Base-by-base conservation (phyloP, 2,888 invertebrate species). In the Myopa tessellatipennis region DNA sequence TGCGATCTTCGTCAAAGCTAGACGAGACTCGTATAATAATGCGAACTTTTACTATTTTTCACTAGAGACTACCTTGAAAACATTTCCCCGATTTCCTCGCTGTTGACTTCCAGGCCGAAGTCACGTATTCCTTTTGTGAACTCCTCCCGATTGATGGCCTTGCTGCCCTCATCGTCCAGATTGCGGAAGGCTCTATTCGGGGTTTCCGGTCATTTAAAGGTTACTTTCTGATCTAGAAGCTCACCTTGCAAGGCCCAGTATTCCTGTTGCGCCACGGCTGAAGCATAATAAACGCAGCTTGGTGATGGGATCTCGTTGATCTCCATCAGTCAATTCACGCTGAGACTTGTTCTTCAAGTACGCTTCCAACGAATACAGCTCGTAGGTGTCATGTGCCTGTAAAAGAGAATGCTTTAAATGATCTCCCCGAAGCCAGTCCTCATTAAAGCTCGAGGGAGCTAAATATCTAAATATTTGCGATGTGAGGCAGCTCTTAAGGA, bases 111-210 rank as follows among this genome's bases (percentile, higher is more conserved):
- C 82, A 97, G 87, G 0, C 96, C 97, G 40, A 93, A 92, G 82
- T 97, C 96, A 79, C 91, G 91, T 81, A 98, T 90, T 3, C 98
- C 98, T 81, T 93, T 91, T 14, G 91, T 87, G 87, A 98, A 97
- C 89, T 98, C 98, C 61, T 95, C 95, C 81, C 92, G 91, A 85
- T 93, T 96, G 80, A 98, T 88, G 69, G 93, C 92, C 87, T 94
- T 95, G 90, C 94, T 98, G 63, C 95, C 95, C 87, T 98, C 97
- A 80, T 98, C 96, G 87, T 98, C 98, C 95, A 98, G 96, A 77
- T 95, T 92, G 78, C 96, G 93, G 89, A 98, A 98, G 83, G 95
- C 90, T 87, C 95, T 95, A 84, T 79, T 79, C n/a, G n/a, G 40
- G 26, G 8, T 4, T 12, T 14, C 10, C 12, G 14, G 67, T 67